Evolutionary conservation across 92 coral and sea anemone species (phyloP).

Genomic region (Epizoanthus illoricatus): DNA sequence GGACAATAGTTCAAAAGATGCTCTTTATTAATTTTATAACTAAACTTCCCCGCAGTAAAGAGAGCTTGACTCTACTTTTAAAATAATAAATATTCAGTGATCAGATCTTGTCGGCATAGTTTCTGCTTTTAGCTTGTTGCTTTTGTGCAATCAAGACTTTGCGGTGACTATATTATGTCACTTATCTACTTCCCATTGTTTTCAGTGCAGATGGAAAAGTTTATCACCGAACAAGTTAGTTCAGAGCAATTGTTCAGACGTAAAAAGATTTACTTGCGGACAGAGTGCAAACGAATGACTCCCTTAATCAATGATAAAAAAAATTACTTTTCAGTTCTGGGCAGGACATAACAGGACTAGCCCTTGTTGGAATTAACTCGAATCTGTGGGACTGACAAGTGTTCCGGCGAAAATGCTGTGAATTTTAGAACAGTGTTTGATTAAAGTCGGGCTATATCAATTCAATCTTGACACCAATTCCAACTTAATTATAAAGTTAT

Average conservation of each 20-base stretch:
- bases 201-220: not conserved
- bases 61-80: constrained; percentile 1
- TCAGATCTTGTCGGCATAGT: not conserved
- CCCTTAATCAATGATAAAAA: not conserved
- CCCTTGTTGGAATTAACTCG: not conserved
- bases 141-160: not conserved
- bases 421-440: constrained; percentile 48
- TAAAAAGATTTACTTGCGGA: not conserved
- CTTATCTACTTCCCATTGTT: constrained; percentile 2
- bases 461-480: constrained; percentile 49
- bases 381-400: constrained; percentile 9
- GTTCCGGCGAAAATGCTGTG: constrained; percentile 35
- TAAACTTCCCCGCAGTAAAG: not conserved
- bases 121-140: not conserved
- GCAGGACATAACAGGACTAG: too few species aligned
- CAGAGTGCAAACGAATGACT: not conserved
- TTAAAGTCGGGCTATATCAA: constrained; percentile 43
- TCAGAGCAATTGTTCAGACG: not conserved
- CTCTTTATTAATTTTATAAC: too few species aligned
- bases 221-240: not conserved
- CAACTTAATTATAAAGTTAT: constrained; percentile 63
- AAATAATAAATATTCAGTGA: not conserved
- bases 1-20: not conserved
- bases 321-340: not conserved
- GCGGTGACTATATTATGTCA: not conserved